These are phyloP conservation scores for Melanaphis sacchari DNA, from an alignment of 1,140 invertebrate species.

Conservation along the genomic window DNA sequence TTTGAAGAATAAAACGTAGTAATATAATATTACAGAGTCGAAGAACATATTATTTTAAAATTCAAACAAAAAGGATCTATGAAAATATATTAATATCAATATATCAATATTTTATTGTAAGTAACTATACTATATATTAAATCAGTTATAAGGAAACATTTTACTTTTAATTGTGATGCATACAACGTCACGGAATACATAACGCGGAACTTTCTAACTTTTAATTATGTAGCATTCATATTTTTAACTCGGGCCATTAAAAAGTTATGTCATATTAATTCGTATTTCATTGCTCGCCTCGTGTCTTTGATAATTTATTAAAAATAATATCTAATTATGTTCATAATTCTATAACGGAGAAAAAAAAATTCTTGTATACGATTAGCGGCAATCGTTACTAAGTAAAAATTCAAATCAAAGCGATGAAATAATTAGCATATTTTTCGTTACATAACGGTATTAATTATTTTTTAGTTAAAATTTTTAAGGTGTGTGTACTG, in stretches of 20 bases:
- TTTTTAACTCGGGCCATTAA: neutral
- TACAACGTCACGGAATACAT: neutral
- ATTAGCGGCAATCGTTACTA: neutral
- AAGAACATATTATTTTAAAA: neutral
- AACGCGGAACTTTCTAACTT: constrained; percentile 1
- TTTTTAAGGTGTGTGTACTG: neutral
- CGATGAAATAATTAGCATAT: neutral
- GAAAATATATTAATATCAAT: neutral
- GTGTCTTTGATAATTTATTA: neutral
- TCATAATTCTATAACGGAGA: neutral
- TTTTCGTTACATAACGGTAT: neutral
- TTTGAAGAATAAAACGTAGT: neutral
- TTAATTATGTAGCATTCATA: constrained; percentile 11
- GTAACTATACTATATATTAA: neutral
- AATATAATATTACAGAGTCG: neutral
- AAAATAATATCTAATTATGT: neutral
- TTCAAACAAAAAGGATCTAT: neutral
- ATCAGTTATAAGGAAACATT: neutral
- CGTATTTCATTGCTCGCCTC: neutral
- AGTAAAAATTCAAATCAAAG: neutral
- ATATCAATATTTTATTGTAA: neutral
- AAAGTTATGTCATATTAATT: constrained; percentile 10
- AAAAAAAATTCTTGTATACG: neutral
- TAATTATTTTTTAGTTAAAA: neutral
- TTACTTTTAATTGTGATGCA: neutral